phyloP scores from a whole-genome alignment of 2,888 invertebrate genomes.

The Polydrusus pterygomalis region DNA sequence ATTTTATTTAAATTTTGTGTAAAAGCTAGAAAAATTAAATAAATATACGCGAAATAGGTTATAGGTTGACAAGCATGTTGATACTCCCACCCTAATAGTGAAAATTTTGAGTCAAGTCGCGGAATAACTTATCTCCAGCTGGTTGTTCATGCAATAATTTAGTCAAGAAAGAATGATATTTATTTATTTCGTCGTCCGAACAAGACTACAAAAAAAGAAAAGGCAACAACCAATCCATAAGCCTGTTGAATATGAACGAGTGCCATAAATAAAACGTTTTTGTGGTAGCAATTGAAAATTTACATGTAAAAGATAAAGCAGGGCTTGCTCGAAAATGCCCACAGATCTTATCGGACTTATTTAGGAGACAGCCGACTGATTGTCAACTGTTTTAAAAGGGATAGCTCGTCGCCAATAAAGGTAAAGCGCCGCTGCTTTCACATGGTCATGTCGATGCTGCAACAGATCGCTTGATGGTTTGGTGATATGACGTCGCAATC shows the following conservation, averaged over 20 bases:
- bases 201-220: slow-evolving; percentile 1
- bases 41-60: no score
- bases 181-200: neutral
- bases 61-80: no score
- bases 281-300: slow-evolving; percentile 57
- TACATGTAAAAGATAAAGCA: slow-evolving; percentile 54
- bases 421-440: slow-evolving; percentile 29
- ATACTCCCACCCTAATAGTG: no score
- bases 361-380: slow-evolving; percentile 60
- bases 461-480: slow-evolving; percentile 26
- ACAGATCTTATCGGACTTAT: slow-evolving; percentile 61
- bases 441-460: slow-evolving; percentile 27
- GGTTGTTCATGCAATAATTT: no score
- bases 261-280: slow-evolving; percentile 47
- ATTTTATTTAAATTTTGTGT: no score
- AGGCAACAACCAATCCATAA: slow-evolving; percentile 24
- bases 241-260: slow-evolving; percentile 31
- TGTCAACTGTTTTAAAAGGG: slow-evolving; percentile 59
- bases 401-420: slow-evolving; percentile 34
- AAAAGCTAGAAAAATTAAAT: no score
- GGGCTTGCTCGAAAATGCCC: slow-evolving; percentile 53
- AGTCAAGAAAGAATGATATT: no score
- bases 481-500: neutral
- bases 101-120: no score
- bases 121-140: no score